Conservation (phyloP, 2,888 invertebrate species). For the Petrolisthes cinctipes region DNA sequence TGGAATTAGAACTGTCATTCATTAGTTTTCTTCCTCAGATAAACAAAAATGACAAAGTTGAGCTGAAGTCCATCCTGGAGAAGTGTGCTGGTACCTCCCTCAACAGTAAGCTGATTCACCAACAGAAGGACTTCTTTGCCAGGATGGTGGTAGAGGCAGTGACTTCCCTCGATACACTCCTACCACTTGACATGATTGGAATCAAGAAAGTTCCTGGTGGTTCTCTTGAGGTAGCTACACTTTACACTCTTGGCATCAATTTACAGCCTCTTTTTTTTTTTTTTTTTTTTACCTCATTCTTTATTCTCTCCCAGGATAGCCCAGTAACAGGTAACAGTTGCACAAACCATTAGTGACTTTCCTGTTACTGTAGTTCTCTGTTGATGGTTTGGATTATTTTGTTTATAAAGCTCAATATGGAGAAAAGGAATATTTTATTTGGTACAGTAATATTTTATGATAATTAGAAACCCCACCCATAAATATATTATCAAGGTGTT, state of each 20-base stretch:
- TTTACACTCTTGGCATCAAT: background rate
- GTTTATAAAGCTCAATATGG: no score
- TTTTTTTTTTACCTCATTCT: background rate
- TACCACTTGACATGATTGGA: slow-evolving; percentile 98
- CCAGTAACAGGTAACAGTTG: no score
- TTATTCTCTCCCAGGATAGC: no score
- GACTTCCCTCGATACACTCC: slow-evolving; percentile 84
- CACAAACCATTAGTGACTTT: background rate
- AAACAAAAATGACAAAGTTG: slow-evolving; percentile 71
- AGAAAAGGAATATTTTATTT: no score
- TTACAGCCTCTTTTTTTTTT: background rate
- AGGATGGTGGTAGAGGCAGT: slow-evolving; percentile 99
- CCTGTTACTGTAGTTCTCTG: no score
- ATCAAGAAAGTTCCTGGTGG: slow-evolving; percentile 90
- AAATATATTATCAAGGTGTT: no score
- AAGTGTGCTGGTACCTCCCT: slow-evolving; percentile 96
- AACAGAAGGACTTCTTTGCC: slow-evolving; percentile 95
- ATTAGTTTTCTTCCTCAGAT: slow-evolving; percentile 16
- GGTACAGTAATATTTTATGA: no score
- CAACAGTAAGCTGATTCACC: slow-evolving; percentile 96
- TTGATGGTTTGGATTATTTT: no score
- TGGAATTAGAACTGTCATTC: no score
- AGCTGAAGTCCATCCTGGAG: slow-evolving; percentile 77
- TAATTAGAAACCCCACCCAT: no score
- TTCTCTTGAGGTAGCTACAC: slow-evolving; percentile 70